These are phyloP conservation scores for Xanthorhoe designata DNA, from an alignment of 2,888 invertebrate genomes.

Conservation along the genomic window DNA sequence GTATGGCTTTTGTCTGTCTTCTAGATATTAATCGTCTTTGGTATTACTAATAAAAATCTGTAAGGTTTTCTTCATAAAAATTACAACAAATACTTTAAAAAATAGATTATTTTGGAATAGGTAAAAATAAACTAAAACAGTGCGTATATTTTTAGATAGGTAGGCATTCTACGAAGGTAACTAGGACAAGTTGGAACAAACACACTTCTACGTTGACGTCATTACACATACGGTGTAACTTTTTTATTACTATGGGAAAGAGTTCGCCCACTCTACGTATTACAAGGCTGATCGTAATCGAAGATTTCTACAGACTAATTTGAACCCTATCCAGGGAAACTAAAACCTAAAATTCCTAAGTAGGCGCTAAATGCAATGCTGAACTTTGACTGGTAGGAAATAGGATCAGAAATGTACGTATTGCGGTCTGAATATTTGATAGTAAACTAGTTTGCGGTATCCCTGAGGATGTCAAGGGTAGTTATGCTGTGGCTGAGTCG, in stretches of 20 bases:
- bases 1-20: too few relatives aligned
- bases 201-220: not conserved
- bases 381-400: constrained; percentile 19
- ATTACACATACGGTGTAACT: constrained; percentile 1
- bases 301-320: constrained; percentile 7
- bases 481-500: constrained; percentile 12
- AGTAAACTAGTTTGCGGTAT: constrained; percentile 22
- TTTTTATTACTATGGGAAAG: not conserved
- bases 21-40: too few relatives aligned
- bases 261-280: not conserved
- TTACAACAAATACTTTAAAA: too few relatives aligned
- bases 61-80: too few relatives aligned
- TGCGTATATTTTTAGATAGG: too few relatives aligned
- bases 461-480: constrained; percentile 21
- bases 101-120: too few relatives aligned
- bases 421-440: constrained; percentile 26
- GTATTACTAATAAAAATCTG: too few relatives aligned
- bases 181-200: not conserved
- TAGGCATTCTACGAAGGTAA: too few relatives aligned
- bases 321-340: constrained; percentile 10
- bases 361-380: constrained; percentile 17
- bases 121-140: too few relatives aligned
- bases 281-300: not conserved
- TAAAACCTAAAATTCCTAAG: constrained; percentile 6
- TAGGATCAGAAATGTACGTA: constrained; percentile 18